Evolutionary conservation across 1,140 invertebrate genomes (phyloP), one percentile per base, ranked within the genome.

Genomic region (Wiebesia pumilae): DNA sequence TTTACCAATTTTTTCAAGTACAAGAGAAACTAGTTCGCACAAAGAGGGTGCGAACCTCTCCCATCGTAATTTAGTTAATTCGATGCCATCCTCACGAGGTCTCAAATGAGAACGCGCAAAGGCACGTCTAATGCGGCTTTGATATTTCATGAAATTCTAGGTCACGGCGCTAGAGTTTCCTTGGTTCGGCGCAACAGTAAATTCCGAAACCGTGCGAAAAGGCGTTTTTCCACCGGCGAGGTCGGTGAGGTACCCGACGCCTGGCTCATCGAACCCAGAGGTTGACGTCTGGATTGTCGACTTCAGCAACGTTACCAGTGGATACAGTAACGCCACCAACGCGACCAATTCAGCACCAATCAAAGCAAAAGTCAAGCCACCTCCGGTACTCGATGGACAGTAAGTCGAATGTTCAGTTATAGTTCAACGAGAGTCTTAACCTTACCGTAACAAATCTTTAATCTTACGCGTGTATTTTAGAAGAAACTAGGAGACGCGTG

Each of bases 261-360:
- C 97, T 69, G 97, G 97, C n/a, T 96, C 96, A 75, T 93, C 95
- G 4, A 98, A 98, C 94, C 98, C 98, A 14, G 95, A 96, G 88
- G 97, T 97, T 16, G 95, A 95, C 85, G 93, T 98, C 38, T 98
- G 96, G 96, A 94, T 98, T 51, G 95, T 97, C n/a, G 95, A 97
- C 87, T 94, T 98, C n/a, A 94, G 94, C 69, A 97, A 97, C 91
- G 89, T 95, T 30, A 95, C 88, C 38, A 89, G 21, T 10, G 67
- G n/a, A 6, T 81, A 67, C 30, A 93, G 89, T 40, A 90, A 47
- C 14, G 69, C 38, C 0, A 81, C 65, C 19, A 93, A 90, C 54
- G 81, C 71, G 10, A 90, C 90, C 0, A 90, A 88, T 33, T 47
- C 86, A 1, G 81, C 7, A 4, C 94, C 95, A 47, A 92, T 93